phyloP scores from a whole-genome alignment of 2,113 vertebrate genomes.

The Phyllostomus hastatus region DNA sequence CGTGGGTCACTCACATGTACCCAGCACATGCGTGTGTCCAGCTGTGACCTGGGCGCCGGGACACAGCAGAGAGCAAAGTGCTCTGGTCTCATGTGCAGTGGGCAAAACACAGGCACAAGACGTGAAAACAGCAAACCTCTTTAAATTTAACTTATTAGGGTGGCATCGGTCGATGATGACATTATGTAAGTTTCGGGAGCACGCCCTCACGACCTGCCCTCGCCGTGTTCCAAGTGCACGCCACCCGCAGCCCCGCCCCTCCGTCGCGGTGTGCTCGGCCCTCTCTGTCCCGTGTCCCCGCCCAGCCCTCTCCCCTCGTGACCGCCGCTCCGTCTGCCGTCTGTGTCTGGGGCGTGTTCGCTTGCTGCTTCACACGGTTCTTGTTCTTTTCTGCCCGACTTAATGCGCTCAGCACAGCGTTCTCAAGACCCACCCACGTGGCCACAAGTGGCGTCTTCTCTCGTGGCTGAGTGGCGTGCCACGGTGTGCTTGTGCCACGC shows the following conservation, averaged over 20 bases:
- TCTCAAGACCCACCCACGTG: background rate
- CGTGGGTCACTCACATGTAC: background rate
- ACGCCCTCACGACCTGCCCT: too few species aligned
- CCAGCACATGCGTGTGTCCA: background rate
- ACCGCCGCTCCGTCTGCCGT: background rate
- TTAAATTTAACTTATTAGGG: background rate
- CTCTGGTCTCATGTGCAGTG: too few species aligned
- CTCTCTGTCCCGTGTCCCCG: background rate
- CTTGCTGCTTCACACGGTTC: background rate
- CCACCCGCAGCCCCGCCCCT: background rate
- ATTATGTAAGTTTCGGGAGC: too few species aligned
- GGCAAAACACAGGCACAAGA: fast-evolving
- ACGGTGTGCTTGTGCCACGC: background rate
- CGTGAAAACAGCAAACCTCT: fast-evolving
- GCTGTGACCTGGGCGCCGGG: background rate
- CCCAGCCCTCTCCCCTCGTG: too few species aligned
- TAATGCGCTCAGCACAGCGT: background rate
- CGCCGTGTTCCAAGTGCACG: too few species aligned
- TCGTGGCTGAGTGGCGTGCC: too few species aligned
- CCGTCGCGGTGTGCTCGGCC: background rate
- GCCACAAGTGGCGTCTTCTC: background rate
- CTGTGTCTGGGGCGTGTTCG: background rate
- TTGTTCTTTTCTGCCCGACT: background rate
- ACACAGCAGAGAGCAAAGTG: background rate
- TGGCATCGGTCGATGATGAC: background rate